Base-by-base conservation (phyloP, 2,797 vertebrate genomes). In the Gouania willdenowi region DNA sequence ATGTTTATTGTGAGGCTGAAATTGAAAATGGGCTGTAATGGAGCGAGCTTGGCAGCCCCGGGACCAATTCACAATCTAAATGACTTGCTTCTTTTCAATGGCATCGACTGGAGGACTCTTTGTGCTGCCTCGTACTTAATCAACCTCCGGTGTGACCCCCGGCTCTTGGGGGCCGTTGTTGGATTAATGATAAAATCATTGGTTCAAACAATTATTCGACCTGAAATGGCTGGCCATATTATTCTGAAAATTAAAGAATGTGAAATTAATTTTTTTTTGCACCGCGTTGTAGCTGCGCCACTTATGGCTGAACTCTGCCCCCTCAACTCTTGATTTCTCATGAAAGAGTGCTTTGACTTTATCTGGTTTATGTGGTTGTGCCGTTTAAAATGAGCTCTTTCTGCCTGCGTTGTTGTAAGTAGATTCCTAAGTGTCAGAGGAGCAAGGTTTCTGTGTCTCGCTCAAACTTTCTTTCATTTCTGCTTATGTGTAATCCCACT, bases 21-120 rank as follows among this genome's bases (percentile, higher is more conserved):
- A 98, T 98, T 98, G 96, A 98, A 98, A 98, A 97, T 98, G 94
- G 93, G 92, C 90, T 85, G 94, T 98, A 98, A 98, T 98, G 96
- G 95, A 98, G 94, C 91, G 91, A 95, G 93, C 92, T 90, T 92
- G 88, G 89, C 93, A 93, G 91, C 92, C 92, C 72, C 90, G 86
- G 90, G 92, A 95, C 94, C 94, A 95, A 95, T 98, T 97, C 95
- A 94, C 93, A 97, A 96, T 98, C 94, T 98, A 97, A 98, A 98
- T 98, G 94, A 98, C 93, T 96, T 94, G 93, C 93, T 93, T 92
- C 92, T 93, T 95, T 90, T 97, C 94, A 96, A 93, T 93, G 92
- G 92, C 92, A 93, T 97, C 88, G 92, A 94, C 93, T 92, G 93
- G 92, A 92, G 89, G 90, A 89, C 91, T 93, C 93, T 95, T 95